phyloP scores from a whole-genome alignment of 2,797 vertebrate species.

The Eospalax fontanierii region DNA sequence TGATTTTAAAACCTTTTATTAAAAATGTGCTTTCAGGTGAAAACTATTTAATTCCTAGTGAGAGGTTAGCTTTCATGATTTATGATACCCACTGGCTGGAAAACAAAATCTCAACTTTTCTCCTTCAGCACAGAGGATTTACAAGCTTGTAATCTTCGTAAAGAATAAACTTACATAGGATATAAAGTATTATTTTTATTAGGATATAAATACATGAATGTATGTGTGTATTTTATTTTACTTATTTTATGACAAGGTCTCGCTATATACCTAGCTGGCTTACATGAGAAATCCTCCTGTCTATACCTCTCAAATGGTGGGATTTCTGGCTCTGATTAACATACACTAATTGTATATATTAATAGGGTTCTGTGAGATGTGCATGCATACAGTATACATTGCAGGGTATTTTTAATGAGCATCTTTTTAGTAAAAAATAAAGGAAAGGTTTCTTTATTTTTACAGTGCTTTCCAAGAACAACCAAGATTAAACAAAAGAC shows the following conservation, averaged over 20 bases:
- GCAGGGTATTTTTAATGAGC: conserved; percentile 28
- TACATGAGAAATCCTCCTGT: background rate
- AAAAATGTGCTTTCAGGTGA: conserved; percentile 70
- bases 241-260: background rate
- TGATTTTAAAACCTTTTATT: conserved; percentile 68
- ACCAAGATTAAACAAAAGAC: background rate
- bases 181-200: conserved; percentile 6
- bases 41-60: conserved; percentile 50
- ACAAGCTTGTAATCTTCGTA: conserved; percentile 12
- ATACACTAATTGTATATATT: background rate
- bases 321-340: background rate
- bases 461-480: conserved; percentile 36
- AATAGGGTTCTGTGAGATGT: background rate
- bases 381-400: background rate
- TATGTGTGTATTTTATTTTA: background rate
- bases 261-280: background rate
- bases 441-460: conserved; percentile 24
- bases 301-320: background rate
- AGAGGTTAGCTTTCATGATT: background rate
- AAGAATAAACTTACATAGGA: conserved; percentile 2
- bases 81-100: background rate
- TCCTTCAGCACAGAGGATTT: background rate
- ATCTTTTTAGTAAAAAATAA: background rate
- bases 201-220: background rate
- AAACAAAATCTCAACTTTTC: conserved; percentile 24